These are phyloP conservation scores for Phallusia fumigata DNA, from an alignment of 23 tunicate species.

Conservation along the genomic window DNA sequence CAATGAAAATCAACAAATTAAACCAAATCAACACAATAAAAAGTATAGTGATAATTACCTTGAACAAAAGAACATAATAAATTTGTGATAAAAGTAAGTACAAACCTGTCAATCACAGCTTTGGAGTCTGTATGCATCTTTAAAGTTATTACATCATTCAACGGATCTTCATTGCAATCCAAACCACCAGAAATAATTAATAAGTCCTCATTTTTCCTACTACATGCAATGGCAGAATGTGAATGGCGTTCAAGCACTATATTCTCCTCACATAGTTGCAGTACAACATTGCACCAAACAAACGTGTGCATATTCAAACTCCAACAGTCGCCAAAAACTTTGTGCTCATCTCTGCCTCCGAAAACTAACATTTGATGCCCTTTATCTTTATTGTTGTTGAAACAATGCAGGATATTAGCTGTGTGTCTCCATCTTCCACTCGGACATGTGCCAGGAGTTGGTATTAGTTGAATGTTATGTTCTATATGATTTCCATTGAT, in stretches of 20 bases:
- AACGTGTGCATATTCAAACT: slow-evolving; percentile 15
- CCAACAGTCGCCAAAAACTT: slow-evolving; percentile 57
- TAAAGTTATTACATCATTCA: slow-evolving; percentile 28
- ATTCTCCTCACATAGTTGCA: neutral
- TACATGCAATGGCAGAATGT: slow-evolving; percentile 31
- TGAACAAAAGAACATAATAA: no score
- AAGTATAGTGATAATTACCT: no score
- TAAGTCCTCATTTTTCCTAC: neutral
- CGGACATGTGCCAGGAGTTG: slow-evolving; percentile 13
- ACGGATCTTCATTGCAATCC: slow-evolving; percentile 19
- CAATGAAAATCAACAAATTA: no score
- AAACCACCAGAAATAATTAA: slow-evolving; percentile 64
- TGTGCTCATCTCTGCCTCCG: slow-evolving; percentile 62
- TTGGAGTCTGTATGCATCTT: neutral
- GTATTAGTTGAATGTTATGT: neutral
- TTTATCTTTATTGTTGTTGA: no score
- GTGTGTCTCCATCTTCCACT: slow-evolving; percentile 68
- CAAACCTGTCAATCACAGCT: slow-evolving; percentile 2
- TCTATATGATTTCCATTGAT: neutral
- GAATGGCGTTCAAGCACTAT: slow-evolving; percentile 35
- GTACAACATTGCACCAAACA: neutral
- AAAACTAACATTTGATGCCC: slow-evolving; percentile 35
- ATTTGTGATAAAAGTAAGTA: no score
- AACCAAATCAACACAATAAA: no score
- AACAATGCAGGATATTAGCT: neutral